Base-by-base conservation (phyloP, 1,140 invertebrate species). In the Rhopalosiphum maidis region DNA sequence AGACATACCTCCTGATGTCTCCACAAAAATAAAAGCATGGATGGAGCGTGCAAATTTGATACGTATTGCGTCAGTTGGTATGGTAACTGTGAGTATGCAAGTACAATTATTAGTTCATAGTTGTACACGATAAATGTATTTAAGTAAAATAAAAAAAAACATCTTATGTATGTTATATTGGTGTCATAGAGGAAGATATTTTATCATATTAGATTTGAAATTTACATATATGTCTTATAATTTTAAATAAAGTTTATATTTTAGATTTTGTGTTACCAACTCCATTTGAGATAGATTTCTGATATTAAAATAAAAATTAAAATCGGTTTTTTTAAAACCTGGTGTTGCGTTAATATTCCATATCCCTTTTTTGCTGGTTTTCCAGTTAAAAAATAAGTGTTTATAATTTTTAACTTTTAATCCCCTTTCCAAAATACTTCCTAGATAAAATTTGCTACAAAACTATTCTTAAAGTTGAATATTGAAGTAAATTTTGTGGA, bases 31-130 rank as follows among this genome's bases (percentile, higher is more conserved):
- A 15, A 98, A 98, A 95, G 96, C 97, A 94, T 97, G 99, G 83
- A 98, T 97, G 94, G 99, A 99, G 95, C 96, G 98, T 94, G 98
- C 98, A 4, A 99, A 98, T 6, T 96, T 99, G 11, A 99, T 99
- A 95, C 96, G 98, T 93, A 99, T 99, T 95, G 98, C 99, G 30
- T 98, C 98, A 55, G 98, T 97, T 96, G 98, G 98, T 37, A 99
- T 99, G 98, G 98, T 99, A 93, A 99, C 98, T 96, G 98, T 99
- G 96, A 97, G 97, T 96, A 94, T 93, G 35, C 5, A 48, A n/a
- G 7, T 43, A 89, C 25, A 9, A 35, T 88, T 6, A 89, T 51
- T 51, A 51, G n/a, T 35, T 77, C 15, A 18, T 77, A n/a, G 22
- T 82, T 77, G 22, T 43, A 35, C 18, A 48, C 6, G 35, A 88